These are phyloP conservation scores for Loriculus beryllinus DNA, from an alignment of 2,797 vertebrate species.

Conservation along the genomic window DNA sequence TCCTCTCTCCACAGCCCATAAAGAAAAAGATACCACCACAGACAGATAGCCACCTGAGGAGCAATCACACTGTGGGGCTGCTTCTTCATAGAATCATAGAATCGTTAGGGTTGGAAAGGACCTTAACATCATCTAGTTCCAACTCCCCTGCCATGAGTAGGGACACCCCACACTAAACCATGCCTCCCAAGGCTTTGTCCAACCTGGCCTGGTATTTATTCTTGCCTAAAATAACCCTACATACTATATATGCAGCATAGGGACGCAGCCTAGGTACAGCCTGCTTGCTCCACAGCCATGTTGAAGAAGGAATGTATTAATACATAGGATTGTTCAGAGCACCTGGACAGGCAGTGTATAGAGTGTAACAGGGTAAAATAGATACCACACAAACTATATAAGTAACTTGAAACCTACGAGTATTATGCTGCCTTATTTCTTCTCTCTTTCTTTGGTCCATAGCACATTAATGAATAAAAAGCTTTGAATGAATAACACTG, in stretches of 20 bases:
- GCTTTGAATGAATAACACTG: neutral
- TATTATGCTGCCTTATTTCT: neutral
- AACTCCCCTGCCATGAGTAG: no score
- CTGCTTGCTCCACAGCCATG: neutral
- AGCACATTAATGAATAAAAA: neutral
- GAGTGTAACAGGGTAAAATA: neutral
- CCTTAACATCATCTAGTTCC: no score
- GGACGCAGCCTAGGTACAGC: neutral
- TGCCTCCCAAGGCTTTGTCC: no score
- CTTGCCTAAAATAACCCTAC: neutral
- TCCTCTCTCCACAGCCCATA: neutral
- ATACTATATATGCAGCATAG: neutral
- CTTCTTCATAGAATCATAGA: no score
- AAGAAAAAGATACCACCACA: neutral
- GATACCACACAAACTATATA: neutral
- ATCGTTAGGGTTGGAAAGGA: no score
- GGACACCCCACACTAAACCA: no score
- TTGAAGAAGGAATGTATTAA: neutral
- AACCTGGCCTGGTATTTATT: no score
- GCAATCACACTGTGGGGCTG: neutral
- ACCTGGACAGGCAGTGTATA: neutral
- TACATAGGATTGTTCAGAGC: neutral
- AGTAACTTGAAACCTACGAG: neutral
- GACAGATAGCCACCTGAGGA: neutral
- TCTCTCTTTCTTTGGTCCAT: neutral